A percentile compares a stretch with the other conserved stretches of the same genome.
These are phyloP conservation scores for Dasypolia templi DNA, from an alignment of 2,888 invertebrate species.

Conservation along the genomic window DNA sequence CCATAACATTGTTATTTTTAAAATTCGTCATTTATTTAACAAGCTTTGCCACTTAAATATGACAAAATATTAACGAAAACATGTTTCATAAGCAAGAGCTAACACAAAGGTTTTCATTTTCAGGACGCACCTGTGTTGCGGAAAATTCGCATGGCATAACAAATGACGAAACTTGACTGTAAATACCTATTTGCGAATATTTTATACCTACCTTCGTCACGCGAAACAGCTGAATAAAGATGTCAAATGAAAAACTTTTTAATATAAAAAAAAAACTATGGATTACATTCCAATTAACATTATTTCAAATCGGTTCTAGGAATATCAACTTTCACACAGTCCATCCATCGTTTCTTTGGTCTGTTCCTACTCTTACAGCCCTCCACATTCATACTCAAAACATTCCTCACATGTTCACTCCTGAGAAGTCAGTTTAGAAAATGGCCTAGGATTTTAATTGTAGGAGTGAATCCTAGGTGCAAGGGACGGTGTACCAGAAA, in stretches of 20 bases:
- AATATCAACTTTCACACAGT: neutral
- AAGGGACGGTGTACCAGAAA: neutral
- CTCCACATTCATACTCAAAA: neutral
- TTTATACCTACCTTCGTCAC: neutral
- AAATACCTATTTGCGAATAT: slow-evolving; percentile 7
- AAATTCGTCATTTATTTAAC: neutral
- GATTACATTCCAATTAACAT: neutral
- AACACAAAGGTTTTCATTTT: slow-evolving; percentile 19
- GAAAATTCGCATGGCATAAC: slow-evolving; percentile 9
- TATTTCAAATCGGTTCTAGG: neutral
- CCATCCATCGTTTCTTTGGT: neutral
- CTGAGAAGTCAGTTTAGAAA: neutral
- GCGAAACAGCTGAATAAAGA: slow-evolving; percentile 26
- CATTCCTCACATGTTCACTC: neutral
- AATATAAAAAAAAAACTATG: slow-evolving; percentile 2
- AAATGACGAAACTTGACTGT: neutral
- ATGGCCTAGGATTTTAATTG: neutral
- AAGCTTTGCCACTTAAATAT: neutral
- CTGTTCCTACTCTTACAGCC: neutral
- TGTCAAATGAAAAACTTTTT: neutral
- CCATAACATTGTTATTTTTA: neutral
- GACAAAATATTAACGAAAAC: neutral
- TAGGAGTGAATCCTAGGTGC: neutral
- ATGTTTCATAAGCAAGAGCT: neutral
- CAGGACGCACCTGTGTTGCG: slow-evolving; percentile 23